phyloP scores from a whole-genome alignment of 2,113 vertebrate species.

The Calonectris borealis region DNA sequence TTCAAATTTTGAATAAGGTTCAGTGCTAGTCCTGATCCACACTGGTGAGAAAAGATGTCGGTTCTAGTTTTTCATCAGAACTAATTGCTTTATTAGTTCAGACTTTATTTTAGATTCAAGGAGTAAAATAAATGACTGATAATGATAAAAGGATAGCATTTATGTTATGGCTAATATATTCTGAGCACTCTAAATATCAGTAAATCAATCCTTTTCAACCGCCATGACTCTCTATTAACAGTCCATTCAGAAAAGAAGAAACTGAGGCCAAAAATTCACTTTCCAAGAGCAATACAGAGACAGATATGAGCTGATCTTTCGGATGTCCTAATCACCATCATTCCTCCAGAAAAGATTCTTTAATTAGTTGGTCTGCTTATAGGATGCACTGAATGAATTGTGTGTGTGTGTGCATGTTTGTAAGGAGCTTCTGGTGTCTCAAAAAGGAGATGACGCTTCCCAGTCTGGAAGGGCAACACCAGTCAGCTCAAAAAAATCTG shows the following conservation, averaged over 20 bases:
- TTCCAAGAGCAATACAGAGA: neutral
- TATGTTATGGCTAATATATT: neutral
- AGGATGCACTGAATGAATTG: fast-evolving
- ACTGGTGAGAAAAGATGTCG: fast-evolving
- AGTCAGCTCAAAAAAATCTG: neutral
- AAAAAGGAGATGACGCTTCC: neutral
- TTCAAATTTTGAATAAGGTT: neutral
- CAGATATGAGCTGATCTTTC: neutral
- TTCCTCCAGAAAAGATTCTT: neutral
- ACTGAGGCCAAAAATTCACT: neutral
- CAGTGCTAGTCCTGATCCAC: no score
- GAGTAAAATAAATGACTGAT: neutral
- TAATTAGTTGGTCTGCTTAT: neutral
- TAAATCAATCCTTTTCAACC: neutral
- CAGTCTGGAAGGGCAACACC: neutral
- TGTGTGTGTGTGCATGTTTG: no score
- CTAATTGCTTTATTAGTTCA: neutral
- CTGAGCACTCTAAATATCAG: neutral
- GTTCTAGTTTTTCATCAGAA: neutral
- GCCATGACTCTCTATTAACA: neutral
- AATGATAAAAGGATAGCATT: neutral
- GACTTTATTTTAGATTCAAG: neutral
- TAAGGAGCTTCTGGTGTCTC: neutral
- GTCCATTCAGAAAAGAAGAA: neutral
- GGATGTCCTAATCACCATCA: fast-evolving